These are phyloP conservation scores for Ceratina japonica DNA, from an alignment of 1,140 invertebrate species.

Conservation along the genomic window DNA sequence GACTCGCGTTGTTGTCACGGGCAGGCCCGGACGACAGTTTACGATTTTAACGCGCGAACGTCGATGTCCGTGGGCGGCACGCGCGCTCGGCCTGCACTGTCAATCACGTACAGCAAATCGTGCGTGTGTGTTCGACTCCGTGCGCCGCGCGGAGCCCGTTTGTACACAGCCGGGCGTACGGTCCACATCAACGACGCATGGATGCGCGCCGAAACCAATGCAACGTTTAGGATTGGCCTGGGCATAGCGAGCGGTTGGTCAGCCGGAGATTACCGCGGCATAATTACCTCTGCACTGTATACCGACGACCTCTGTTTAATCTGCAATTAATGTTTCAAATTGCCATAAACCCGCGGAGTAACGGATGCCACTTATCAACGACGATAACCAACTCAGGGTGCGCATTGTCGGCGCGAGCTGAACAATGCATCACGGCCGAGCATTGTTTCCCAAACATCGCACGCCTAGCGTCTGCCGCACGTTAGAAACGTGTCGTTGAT, in stretches of 20 bases:
- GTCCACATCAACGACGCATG: constrained; percentile 64
- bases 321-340: constrained; percentile 78
- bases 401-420: constrained; percentile 27
- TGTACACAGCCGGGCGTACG: constrained; percentile 29
- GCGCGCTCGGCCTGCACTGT: constrained; percentile 43
- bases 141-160: background rate
- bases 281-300: constrained; percentile 72
- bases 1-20: constrained; percentile 31
- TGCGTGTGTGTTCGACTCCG: constrained; percentile 42
- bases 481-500: no score
- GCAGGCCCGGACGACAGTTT: constrained; percentile 36
- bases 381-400: constrained; percentile 56
- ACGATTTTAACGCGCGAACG: constrained; percentile 43
- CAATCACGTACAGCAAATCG: constrained; percentile 58
- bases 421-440: constrained; percentile 26
- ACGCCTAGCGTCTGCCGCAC: background rate
- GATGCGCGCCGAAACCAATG: constrained; percentile 65
- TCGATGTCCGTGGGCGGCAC: constrained; percentile 47
- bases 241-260: constrained; percentile 69
- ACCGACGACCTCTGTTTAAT: constrained; percentile 74
- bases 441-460: constrained; percentile 19
- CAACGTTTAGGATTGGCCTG: constrained; percentile 67
- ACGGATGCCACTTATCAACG: constrained; percentile 76
- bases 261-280: constrained; percentile 75
- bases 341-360: constrained; percentile 73